phyloP scores from a whole-genome alignment of 2,797 vertebrate genomes.

The Lerista edwardsae region DNA sequence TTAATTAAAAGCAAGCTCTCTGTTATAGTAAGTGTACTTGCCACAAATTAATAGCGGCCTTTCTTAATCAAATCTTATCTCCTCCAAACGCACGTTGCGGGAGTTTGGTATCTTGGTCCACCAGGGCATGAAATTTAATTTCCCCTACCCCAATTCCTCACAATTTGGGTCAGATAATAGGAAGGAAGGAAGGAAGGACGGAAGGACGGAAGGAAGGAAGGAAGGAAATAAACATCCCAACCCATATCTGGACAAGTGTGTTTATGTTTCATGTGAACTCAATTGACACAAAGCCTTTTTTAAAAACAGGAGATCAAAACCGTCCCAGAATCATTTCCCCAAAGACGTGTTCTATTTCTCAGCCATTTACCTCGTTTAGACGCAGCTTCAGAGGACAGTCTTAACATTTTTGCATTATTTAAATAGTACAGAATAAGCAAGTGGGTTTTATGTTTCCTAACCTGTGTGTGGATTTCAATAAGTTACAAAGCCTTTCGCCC shows the following conservation, averaged over 20 bases:
- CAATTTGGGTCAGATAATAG: constrained; percentile 35
- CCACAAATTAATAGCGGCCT: constrained; percentile 85
- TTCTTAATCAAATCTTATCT: constrained; percentile 84
- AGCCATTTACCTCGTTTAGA: constrained; percentile 55
- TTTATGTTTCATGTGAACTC: constrained; percentile 31
- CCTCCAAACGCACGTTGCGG: constrained; percentile 60
- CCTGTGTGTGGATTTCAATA: fast-evolving
- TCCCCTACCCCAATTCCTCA: constrained; percentile 43
- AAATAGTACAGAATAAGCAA: constrained; percentile 9
- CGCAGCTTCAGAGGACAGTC: background rate
- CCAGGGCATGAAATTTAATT: constrained; percentile 80
- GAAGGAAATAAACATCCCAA: constrained; percentile 22
- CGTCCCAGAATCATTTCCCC: constrained; percentile 39
- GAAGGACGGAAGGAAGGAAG: constrained; percentile 21
- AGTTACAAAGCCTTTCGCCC: background rate
- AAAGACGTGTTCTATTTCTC: constrained; percentile 57
- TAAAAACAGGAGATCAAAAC: background rate
- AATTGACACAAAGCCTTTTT: background rate
- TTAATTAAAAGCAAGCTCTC: constrained; percentile 89
- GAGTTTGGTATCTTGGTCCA: constrained; percentile 66
- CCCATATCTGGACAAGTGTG: constrained; percentile 27
- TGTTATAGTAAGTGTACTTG: constrained; percentile 78
- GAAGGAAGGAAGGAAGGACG: constrained; percentile 26
- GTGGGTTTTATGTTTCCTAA: background rate
- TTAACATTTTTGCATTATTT: constrained; percentile 51